A percentile compares a stretch with the other conserved stretches of the same genome.
phyloP scores from a whole-genome alignment of 1,140 invertebrate genomes.

The Nomia melanderi region DNA sequence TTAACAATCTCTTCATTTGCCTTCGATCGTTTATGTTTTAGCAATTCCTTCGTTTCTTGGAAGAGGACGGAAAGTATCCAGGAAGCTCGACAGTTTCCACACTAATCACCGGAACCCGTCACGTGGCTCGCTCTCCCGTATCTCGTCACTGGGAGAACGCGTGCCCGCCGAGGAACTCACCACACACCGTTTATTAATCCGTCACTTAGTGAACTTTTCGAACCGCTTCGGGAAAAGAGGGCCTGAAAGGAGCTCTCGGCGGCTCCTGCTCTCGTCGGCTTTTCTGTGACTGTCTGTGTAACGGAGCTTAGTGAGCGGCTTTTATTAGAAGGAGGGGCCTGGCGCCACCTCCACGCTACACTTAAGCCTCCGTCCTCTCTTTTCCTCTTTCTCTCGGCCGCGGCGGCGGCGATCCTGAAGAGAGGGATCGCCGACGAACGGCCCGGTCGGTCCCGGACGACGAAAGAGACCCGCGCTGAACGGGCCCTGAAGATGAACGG shows the following conservation, averaged over 20 bases:
- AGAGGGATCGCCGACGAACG: constrained; percentile 27
- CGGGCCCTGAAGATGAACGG: constrained; percentile 11
- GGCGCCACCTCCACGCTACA: constrained; percentile 78
- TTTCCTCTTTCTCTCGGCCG: constrained; percentile 25
- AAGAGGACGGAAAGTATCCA: not conserved
- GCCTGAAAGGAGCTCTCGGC: constrained; percentile 70
- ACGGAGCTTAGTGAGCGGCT: constrained; percentile 79
- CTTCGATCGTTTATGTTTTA: too few species aligned
- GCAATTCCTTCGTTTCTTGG: not conserved
- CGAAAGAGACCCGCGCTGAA: constrained; percentile 3
- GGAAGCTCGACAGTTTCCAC: constrained; percentile 29
- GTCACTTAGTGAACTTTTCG: constrained; percentile 46
- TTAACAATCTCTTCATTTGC: too few species aligned
- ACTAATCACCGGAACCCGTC: constrained; percentile 33
- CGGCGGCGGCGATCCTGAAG: constrained; percentile 11
- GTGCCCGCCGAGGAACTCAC: constrained; percentile 65
- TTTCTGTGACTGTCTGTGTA: constrained; percentile 80
- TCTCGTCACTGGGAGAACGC: constrained; percentile 25
- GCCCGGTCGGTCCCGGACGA: not conserved
- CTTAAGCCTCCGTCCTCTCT: constrained; percentile 67
- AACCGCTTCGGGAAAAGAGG: constrained; percentile 34
- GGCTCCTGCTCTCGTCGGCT: constrained; percentile 76
- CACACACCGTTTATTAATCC: constrained; percentile 69
- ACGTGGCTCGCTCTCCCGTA: constrained; percentile 31
- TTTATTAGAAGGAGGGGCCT: constrained; percentile 81